Evolutionary conservation across 2,113 vertebrate genomes (phyloP).

Genomic region (Alectura lathami): DNA sequence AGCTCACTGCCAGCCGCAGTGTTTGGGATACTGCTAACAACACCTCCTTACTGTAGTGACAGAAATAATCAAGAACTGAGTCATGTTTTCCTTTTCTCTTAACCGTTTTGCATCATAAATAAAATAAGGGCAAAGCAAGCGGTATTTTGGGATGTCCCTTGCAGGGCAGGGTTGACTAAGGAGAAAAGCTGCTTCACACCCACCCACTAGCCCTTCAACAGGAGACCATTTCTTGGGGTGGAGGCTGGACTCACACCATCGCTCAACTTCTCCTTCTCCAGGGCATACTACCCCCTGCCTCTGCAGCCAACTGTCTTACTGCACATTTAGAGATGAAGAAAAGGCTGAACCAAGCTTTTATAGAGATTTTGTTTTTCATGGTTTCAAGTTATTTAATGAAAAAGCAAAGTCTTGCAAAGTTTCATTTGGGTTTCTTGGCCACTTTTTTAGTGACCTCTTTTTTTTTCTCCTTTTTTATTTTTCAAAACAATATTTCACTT

Average conservation of each 20-base stretch:
- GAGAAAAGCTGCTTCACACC: not conserved
- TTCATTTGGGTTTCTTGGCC: not conserved
- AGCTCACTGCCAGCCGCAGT: accelerated
- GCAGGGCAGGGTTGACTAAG: not conserved
- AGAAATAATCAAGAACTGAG: not conserved
- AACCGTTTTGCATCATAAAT: not conserved
- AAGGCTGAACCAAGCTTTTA: not conserved
- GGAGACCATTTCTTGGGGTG: accelerated
- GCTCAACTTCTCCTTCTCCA: accelerated
- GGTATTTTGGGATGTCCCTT: not conserved
- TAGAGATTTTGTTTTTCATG: accelerated
- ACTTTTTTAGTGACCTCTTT: not conserved
- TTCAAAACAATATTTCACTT: not conserved
- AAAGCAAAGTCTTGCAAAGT: not conserved
- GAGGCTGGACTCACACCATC: not conserved
- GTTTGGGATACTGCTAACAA: not conserved
- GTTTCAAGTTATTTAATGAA: not conserved
- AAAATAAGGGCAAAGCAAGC: not conserved
- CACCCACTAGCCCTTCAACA: accelerated
- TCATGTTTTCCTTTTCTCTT: not conserved
- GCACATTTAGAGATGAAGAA: not conserved
- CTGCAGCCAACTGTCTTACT: not conserved
- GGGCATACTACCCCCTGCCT: not conserved
- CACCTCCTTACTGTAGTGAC: not conserved
- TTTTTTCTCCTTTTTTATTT: not conserved